Evolutionary conservation across 2,888 invertebrate species (phyloP).

Genomic region (Eupithecia vulgata): DNA sequence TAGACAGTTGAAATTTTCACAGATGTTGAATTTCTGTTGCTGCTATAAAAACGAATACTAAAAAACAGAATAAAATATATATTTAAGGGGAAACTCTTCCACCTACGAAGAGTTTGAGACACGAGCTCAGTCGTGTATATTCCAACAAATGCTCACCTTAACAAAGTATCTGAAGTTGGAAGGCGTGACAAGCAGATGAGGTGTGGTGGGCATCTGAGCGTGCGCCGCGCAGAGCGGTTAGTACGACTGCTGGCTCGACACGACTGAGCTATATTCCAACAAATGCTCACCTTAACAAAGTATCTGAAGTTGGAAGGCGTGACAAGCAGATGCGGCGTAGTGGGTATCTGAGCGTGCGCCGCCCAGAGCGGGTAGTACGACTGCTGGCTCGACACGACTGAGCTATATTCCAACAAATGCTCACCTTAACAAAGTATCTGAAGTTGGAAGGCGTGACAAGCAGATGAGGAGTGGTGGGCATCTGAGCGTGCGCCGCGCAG

Average conservation of each 20-base stretch:
- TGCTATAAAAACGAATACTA: no score
- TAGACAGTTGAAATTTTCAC: no score
- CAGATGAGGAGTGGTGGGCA: no score
- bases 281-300: conserved; percentile 86
- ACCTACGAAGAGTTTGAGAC: no score
- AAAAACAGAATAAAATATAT: no score
- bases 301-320: conserved; percentile 93
- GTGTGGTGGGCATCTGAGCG: conserved; percentile 88
- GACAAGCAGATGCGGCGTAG: conserved; percentile 91
- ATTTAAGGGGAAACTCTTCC: no score
- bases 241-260: conserved; percentile 90
- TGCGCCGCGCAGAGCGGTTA: conserved; percentile 90
- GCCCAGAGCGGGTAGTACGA: conserved; percentile 91
- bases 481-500: no score
- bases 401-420: no score
- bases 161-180: conserved; percentile 93
- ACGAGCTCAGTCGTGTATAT: not conserved
- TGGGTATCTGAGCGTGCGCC: conserved; percentile 87
- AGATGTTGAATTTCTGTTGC: no score
- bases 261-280: conserved; percentile 44
- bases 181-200: conserved; percentile 93
- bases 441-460: no score
- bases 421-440: no score
- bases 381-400: conserved; percentile 89
- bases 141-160: conserved; percentile 74